phyloP scores from a whole-genome alignment of 1,140 invertebrate genomes.

The Zophobas atratus region DNA sequence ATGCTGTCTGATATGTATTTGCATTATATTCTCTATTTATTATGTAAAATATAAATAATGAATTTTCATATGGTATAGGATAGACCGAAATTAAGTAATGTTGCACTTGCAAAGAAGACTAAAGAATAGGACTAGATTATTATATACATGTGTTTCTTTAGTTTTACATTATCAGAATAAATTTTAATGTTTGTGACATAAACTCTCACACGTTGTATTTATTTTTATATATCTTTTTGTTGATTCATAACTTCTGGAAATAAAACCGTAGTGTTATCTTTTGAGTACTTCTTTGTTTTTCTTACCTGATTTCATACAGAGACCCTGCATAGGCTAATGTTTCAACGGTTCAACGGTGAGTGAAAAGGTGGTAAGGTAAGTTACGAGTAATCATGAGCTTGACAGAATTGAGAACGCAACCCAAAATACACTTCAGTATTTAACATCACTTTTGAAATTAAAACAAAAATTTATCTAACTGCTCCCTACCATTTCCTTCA shows the following conservation, averaged over 20 bases:
- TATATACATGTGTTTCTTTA: constrained; percentile 55
- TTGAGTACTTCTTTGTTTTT: constrained; percentile 22
- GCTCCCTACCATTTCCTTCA: too few relatives aligned
- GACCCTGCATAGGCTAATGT: neutral
- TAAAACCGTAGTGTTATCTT: constrained; percentile 49
- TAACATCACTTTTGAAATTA: too few relatives aligned
- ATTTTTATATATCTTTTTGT: constrained; percentile 48
- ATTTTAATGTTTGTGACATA: constrained; percentile 57
- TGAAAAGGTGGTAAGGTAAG: too few relatives aligned
- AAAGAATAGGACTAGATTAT: constrained; percentile 55
- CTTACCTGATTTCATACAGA: neutral
- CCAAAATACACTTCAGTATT: too few relatives aligned
- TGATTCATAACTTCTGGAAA: constrained; percentile 45
- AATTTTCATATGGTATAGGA: constrained; percentile 56
- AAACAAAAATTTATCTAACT: too few relatives aligned
- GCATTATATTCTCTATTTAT: constrained; percentile 52
- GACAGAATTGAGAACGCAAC: too few relatives aligned
- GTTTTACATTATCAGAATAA: constrained; percentile 53
- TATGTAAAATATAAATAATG: constrained; percentile 49
- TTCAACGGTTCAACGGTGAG: neutral
- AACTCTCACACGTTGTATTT: constrained; percentile 48
- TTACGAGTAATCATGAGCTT: too few relatives aligned
- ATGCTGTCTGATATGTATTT: constrained; percentile 47
- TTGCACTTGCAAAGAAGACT: constrained; percentile 57
- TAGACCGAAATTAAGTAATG: constrained; percentile 55